These are phyloP conservation scores for Barnardius zonarius DNA, from an alignment of 2,113 vertebrate genomes.

Conservation along the genomic window DNA sequence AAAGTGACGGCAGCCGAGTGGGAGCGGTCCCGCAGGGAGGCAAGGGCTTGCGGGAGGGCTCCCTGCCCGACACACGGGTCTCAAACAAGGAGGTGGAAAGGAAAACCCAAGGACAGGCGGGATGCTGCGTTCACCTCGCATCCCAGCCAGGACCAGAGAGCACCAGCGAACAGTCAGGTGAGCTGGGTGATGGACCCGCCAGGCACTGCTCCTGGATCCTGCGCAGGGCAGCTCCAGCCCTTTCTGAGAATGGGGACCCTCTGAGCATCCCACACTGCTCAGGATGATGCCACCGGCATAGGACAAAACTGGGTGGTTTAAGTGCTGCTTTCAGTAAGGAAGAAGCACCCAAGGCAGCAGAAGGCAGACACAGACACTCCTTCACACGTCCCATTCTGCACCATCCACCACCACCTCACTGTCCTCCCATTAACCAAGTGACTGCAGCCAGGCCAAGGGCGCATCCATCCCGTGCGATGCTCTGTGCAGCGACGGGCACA, in stretches of 20 bases:
- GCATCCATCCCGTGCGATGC: rapidly evolving
- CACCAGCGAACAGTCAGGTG: background rate
- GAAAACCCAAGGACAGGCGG: rapidly evolving
- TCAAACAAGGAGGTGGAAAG: background rate
- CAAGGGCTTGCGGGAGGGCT: background rate
- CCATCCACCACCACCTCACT: background rate
- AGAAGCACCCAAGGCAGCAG: background rate
- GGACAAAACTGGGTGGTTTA: background rate
- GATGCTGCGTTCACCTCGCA: rapidly evolving
- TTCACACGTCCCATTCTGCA: background rate
- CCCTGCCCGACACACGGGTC: rapidly evolving
- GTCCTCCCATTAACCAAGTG: rapidly evolving
- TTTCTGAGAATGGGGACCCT: rapidly evolving
- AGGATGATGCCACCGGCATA: too few relatives aligned
- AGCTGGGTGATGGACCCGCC: background rate
- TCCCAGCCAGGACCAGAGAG: background rate
- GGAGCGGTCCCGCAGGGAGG: background rate
- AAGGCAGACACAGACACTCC: background rate
- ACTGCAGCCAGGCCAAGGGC: background rate
- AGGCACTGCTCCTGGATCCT: rapidly evolving
- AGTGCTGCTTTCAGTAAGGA: background rate
- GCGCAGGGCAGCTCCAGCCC: background rate
- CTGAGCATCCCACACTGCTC: rapidly evolving
- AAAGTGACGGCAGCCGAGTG: background rate
- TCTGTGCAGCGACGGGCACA: rapidly evolving